Percentiles rank a stretch among this genome's conserved stretches.
Evolutionary conservation across 2,888 invertebrate genomes (phyloP).

Genomic region (Thereva unica): DNA sequence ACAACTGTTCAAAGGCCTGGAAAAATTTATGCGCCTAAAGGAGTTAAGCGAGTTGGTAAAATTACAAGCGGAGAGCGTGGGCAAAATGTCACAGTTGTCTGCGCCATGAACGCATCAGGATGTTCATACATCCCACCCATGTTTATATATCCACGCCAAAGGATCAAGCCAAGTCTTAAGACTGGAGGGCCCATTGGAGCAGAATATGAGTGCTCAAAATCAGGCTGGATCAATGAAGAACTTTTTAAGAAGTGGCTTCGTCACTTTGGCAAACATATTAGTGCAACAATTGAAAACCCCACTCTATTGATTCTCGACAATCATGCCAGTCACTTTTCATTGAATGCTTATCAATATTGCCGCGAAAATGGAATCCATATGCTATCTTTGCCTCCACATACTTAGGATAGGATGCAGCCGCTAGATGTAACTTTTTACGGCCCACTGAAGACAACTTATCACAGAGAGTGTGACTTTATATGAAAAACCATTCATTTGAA

Average conservation of each 20-base stretch:
- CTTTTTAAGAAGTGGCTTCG: neutral
- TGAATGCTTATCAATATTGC: neutral
- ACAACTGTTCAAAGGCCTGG: neutral
- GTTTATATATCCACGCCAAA: neutral
- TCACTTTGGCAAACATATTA: neutral
- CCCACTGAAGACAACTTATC: neutral
- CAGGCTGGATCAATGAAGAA: conserved; percentile 1
- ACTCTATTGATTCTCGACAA: neutral
- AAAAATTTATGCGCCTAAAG: neutral
- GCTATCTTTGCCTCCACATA: neutral
- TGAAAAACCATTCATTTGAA: too few species aligned
- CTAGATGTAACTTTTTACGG: neutral
- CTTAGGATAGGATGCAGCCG: neutral
- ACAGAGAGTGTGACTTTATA: neutral
- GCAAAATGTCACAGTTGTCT: neutral
- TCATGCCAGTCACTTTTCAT: neutral
- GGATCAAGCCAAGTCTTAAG: neutral
- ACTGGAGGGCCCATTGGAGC: neutral
- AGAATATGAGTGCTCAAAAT: neutral
- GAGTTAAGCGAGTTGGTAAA: neutral
- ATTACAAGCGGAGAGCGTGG: neutral
- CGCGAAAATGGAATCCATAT: neutral
- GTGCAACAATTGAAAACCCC: neutral
- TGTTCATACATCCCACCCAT: neutral
- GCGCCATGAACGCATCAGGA: neutral